Conservation (phyloP, 2,113 vertebrate genomes). For the Aphyosemion australe region DNA sequence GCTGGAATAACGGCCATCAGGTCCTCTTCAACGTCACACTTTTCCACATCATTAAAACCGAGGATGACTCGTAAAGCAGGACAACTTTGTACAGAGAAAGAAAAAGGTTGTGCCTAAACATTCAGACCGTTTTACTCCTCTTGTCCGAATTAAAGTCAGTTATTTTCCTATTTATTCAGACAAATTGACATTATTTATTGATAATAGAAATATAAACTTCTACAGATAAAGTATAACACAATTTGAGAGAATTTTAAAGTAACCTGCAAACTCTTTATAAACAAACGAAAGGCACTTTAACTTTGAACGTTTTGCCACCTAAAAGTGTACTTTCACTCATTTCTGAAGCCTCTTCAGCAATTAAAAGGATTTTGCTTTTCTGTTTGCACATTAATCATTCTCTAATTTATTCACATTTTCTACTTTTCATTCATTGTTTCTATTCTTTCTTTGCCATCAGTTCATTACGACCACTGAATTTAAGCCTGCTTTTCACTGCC, state of each 20-base stretch:
- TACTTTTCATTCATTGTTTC: constrained; percentile 52
- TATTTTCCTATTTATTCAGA: neutral
- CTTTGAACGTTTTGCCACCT: neutral
- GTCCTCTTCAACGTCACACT: constrained; percentile 98
- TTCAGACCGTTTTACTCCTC: constrained; percentile 6
- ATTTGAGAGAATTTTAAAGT: neutral
- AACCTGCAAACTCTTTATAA: constrained; percentile 12
- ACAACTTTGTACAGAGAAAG: neutral
- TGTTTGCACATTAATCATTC: constrained; percentile 31
- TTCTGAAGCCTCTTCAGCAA: neutral
- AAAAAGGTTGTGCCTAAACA: constrained; percentile 39
- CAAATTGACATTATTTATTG: constrained; percentile 6
- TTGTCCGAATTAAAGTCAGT: constrained; percentile 9
- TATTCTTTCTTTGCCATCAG: constrained; percentile 44
- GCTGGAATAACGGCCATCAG: constrained; percentile 99
- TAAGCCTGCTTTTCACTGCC: constrained; percentile 42
- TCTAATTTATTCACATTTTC: constrained; percentile 52
- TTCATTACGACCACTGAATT: constrained; percentile 45
- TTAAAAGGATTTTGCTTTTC: constrained; percentile 34
- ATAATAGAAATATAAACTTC: constrained; percentile 1
- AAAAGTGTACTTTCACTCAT: constrained; percentile 9
- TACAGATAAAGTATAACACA: constrained; percentile 2
- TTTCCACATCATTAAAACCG: constrained; percentile 98
- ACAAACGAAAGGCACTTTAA: constrained; percentile 14
- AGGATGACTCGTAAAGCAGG: constrained; percentile 86